Conservation (phyloP, 2,113 vertebrate species). For the Naja naja region DNA sequence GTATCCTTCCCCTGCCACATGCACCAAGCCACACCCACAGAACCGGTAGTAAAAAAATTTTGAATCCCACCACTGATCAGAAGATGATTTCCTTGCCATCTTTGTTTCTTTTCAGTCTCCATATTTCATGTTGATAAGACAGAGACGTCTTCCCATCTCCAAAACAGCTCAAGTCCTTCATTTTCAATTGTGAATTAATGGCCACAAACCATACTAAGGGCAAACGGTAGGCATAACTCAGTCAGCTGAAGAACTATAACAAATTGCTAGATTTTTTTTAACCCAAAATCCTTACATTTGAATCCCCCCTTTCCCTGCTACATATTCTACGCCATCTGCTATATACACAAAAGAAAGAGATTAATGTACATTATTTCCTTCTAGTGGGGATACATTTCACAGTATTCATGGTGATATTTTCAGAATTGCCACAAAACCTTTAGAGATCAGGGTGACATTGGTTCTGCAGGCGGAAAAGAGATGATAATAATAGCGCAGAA, state of each 20-base stretch:
- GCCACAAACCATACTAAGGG: rapidly evolving
- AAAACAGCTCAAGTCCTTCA: not conserved
- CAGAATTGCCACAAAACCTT: constrained; percentile 26
- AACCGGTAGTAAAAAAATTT: too few relatives aligned
- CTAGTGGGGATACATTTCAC: constrained; percentile 10
- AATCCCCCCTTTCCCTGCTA: not conserved
- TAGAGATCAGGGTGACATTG: constrained; percentile 36
- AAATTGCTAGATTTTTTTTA: constrained; percentile 22
- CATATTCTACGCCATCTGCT: constrained; percentile 23
- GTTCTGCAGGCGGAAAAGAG: constrained; percentile 23
- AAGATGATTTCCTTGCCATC: not conserved
- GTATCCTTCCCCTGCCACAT: too few relatives aligned
- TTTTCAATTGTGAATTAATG: not conserved
- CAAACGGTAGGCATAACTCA: not conserved
- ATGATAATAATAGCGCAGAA: constrained; percentile 22
- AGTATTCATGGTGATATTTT: not conserved
- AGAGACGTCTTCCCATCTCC: not conserved
- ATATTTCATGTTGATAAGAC: not conserved
- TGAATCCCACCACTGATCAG: too few relatives aligned
- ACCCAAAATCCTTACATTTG: not conserved
- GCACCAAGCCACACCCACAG: too few relatives aligned
- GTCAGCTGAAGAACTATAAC: not conserved
- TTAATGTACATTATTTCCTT: constrained; percentile 49
- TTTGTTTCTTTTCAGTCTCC: not conserved
- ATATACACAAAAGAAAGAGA: constrained; percentile 35